phyloP scores from a whole-genome alignment of 2,797 vertebrate genomes.

The Gambusia yucatana region DNA sequence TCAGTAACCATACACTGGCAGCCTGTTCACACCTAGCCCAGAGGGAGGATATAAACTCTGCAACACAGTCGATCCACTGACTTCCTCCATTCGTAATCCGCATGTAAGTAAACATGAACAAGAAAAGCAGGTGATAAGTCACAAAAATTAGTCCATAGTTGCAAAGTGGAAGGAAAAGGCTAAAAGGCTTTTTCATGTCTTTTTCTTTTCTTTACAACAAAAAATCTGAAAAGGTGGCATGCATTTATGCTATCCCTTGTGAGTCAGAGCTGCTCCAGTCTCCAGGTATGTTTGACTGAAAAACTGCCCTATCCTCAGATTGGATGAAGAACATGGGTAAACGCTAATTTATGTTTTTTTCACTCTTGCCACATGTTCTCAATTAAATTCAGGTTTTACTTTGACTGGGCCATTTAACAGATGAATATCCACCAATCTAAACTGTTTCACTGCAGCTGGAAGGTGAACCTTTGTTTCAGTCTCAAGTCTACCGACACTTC shows the following conservation, averaged over 20 bases:
- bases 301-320: background rate
- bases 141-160: background rate
- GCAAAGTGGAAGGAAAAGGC: background rate
- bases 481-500: background rate
- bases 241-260: background rate
- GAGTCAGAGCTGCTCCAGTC: background rate
- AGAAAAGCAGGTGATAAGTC: constrained; percentile 13
- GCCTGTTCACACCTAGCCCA: constrained; percentile 79
- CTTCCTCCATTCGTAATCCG: constrained; percentile 41
- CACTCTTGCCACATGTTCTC: background rate
- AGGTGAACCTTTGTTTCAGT: background rate
- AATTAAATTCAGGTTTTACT: background rate
- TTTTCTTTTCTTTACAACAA: background rate
- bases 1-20: constrained; percentile 77
- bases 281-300: background rate
- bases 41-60: constrained; percentile 63
- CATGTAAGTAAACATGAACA: background rate
- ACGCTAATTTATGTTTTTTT: background rate
- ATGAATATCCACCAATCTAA: background rate
- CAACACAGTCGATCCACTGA: constrained; percentile 50
- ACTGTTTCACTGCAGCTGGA: background rate
- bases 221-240: background rate
- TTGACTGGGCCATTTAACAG: background rate
- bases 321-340: background rate
- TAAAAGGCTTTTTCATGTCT: background rate